Percentiles rank a stretch among this genome's conserved stretches.
phyloP scores from a whole-genome alignment of 2,888 invertebrate genomes.

The Achlya flavicornis region DNA sequence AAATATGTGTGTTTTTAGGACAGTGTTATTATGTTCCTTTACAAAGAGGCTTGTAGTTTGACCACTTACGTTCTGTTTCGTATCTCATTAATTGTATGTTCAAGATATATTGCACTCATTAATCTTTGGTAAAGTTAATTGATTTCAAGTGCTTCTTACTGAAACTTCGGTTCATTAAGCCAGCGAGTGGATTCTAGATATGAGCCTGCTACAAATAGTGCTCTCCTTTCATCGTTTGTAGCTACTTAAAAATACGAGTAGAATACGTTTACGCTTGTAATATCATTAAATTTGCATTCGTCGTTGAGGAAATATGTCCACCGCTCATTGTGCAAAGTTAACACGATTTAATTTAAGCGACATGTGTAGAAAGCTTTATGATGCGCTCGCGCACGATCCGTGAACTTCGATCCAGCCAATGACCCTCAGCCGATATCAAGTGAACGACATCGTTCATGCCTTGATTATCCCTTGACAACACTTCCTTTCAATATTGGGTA shows the following conservation, averaged over 20 bases:
- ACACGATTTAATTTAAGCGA: slow-evolving; percentile 34
- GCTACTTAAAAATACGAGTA: not conserved
- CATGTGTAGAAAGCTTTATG: slow-evolving; percentile 45
- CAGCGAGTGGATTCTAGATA: slow-evolving; percentile 21
- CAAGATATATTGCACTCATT: slow-evolving; percentile 48
- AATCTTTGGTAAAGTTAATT: slow-evolving; percentile 59
- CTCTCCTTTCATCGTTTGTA: not conserved
- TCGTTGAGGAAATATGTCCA: not conserved
- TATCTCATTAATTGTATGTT: slow-evolving; percentile 30
- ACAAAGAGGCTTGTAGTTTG: slow-evolving; percentile 10
- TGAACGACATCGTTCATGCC: slow-evolving; percentile 76
- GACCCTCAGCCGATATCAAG: slow-evolving; percentile 66
- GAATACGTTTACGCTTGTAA: not conserved
- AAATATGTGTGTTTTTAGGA: slow-evolving; percentile 67
- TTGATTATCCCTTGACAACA: slow-evolving; percentile 73
- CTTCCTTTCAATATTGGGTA: slow-evolving; percentile 62
- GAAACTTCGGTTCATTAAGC: slow-evolving; percentile 30
- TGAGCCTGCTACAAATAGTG: not conserved
- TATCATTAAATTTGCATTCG: not conserved
- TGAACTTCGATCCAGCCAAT: slow-evolving; percentile 68
- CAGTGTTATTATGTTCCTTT: slow-evolving; percentile 33
- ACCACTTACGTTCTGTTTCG: slow-evolving; percentile 19
- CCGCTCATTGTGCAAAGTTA: slow-evolving; percentile 21
- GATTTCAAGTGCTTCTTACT: slow-evolving; percentile 64
- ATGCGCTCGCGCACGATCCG: slow-evolving; percentile 44